Evolutionary conservation across 2,888 invertebrate species (phyloP).

Genomic region (Tromatobia lineatoria): DNA sequence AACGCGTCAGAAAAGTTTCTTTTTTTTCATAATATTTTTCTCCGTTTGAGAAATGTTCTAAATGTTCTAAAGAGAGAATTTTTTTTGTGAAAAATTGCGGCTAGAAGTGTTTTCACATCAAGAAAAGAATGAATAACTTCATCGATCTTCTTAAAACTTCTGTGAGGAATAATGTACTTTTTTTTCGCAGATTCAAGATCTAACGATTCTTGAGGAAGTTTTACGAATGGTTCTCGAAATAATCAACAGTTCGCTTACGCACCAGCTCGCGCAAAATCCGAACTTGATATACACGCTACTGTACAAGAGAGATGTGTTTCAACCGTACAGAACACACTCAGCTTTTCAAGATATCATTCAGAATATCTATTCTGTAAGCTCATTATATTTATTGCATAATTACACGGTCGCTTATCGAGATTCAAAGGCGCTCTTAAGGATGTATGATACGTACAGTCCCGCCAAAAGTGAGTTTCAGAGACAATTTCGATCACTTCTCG

Average conservation of each 20-base stretch:
- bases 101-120: too few relatives aligned
- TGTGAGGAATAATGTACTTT: neutral
- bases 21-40: too few relatives aligned
- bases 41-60: too few relatives aligned
- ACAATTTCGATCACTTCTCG: too few relatives aligned
- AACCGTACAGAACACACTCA: constrained; percentile 93
- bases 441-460: too few relatives aligned
- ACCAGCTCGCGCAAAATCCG: constrained; percentile 94
- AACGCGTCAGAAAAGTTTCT: too few relatives aligned
- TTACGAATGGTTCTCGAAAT: constrained; percentile 98
- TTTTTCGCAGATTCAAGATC: constrained; percentile 91
- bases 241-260: constrained; percentile 96
- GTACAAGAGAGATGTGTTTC: constrained; percentile 96
- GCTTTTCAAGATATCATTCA: constrained; percentile 97
- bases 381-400: neutral
- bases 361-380: constrained; percentile 95
- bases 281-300: constrained; percentile 98
- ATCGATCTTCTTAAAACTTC: neutral
- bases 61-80: too few relatives aligned
- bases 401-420: too few relatives aligned
- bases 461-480: too few relatives aligned
- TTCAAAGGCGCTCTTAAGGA: neutral
- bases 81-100: too few relatives aligned
- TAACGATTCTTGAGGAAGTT: constrained; percentile 97
- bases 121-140: neutral